Evolutionary conservation across 2,888 invertebrate species (phyloP), one percentile per base, ranked within the genome.

Genomic region (Polia nebulosa): DNA sequence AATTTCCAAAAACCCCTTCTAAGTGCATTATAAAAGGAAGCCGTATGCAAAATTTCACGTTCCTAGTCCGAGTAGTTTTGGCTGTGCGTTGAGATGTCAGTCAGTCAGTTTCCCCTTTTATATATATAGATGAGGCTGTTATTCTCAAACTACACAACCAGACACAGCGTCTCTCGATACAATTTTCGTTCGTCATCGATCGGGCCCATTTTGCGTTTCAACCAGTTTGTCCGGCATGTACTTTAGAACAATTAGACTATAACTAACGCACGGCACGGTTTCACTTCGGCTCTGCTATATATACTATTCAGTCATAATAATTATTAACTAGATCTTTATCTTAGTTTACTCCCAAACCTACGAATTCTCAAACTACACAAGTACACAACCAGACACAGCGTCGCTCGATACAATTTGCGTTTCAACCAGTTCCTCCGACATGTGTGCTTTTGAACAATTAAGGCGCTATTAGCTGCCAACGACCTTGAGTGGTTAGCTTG

Each of bases 381-480:
- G n/a, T n/a, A n/a, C n/a, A 32, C 11, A 47, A 9, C 29, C 8
- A 49, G 6, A 27, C 27, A 20, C 13, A 45, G 20, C n/a, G 47
- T 68, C 47, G 47, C 58, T 69, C 41, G 45, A 32, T 29, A 63
- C 65, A 68, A 80, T 80, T 80, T 72, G 65, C 20, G 20, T 60
- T 61, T 56, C 58, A 70, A 78, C 78, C 71, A 78, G 81, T 82
- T 58, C 75, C 64, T 64, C 55, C 61, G 84, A 84, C 84, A 92
- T 91, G 89, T n/a, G n/a, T 90, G 91, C 94, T 94, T 93, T 94
- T 93, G 89, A 92, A 92, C 93, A 93, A 94, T 94, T 94, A 94
- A n/a, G n/a, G n/a, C n/a, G n/a, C n/a, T n/a, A n/a, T n/a, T n/a
- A n/a, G n/a, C n/a, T n/a, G n/a, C n/a, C n/a, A n/a, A n/a, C n/a